Evolutionary conservation across 2,888 invertebrate genomes (phyloP).

Genomic region (Oscheius myriophilus): DNA sequence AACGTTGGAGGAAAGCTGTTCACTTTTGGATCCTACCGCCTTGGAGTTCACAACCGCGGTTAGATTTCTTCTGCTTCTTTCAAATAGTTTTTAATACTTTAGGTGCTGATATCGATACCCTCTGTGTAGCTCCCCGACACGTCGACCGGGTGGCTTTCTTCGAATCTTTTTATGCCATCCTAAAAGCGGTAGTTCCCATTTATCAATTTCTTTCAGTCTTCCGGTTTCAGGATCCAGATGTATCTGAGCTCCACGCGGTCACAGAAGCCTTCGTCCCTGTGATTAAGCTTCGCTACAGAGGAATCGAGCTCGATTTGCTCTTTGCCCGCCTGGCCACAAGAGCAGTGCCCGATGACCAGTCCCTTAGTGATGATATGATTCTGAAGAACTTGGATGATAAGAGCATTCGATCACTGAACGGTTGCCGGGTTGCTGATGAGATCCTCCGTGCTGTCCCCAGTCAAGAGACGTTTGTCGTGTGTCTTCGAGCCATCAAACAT

Average conservation of each 20-base stretch:
- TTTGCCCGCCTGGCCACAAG: constrained; percentile 92
- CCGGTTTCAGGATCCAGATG: constrained; percentile 75
- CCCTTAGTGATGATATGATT: constrained; percentile 87
- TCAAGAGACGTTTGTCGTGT: constrained; percentile 89
- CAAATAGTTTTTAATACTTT: constrained; percentile 24
- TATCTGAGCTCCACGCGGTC: constrained; percentile 79
- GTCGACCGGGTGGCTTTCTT: constrained; percentile 94
- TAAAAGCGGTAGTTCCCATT: constrained; percentile 85
- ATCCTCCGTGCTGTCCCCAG: constrained; percentile 94
- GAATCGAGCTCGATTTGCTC: constrained; percentile 94
- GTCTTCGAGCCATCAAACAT: constrained; percentile 91
- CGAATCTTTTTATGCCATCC: constrained; percentile 88
- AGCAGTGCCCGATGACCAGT: constrained; percentile 81
- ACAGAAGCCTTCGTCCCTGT: constrained; percentile 99
- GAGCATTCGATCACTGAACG: constrained; percentile 78
- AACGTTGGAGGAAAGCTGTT: constrained; percentile 94
- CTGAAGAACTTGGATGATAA: constrained; percentile 94
- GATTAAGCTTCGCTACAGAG: constrained; percentile 98
- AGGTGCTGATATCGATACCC: constrained; percentile 97
- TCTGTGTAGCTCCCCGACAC: constrained; percentile 96
- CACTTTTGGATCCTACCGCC: constrained; percentile 95
- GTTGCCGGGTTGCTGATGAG: constrained; percentile 95
- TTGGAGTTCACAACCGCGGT: constrained; percentile 87
- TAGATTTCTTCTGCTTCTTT: background rate
- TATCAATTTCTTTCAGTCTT: constrained; percentile 35